Conservation (phyloP, 2,888 invertebrate genomes). For the Prenolepis imparis region DNA sequence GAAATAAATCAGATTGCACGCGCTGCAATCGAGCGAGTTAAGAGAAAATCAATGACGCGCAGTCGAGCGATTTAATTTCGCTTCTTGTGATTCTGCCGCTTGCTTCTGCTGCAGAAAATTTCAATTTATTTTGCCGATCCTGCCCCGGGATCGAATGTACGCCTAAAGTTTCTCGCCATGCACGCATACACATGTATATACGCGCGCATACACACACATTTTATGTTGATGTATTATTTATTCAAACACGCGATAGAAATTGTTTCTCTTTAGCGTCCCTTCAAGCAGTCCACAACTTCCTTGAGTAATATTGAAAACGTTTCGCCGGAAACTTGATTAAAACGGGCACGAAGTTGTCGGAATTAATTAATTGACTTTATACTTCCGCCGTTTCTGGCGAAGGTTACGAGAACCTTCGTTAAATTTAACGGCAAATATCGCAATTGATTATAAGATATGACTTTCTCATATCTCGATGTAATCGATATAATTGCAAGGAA, state of each 20-base stretch:
- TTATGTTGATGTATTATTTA: slow-evolving; percentile 27
- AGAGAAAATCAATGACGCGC: slow-evolving; percentile 13
- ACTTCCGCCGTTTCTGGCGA: slow-evolving; percentile 14
- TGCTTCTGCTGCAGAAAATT: slow-evolving; percentile 8
- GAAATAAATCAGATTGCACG: slow-evolving; percentile 15
- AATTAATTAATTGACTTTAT: slow-evolving; percentile 55
- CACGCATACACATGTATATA: not conserved
- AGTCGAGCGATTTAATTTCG: slow-evolving; percentile 31
- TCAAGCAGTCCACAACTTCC: slow-evolving; percentile 4
- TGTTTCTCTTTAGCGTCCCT: slow-evolving; percentile 37
- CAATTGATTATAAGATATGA: not conserved
- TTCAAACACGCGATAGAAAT: slow-evolving; percentile 24
- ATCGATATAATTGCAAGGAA: not conserved
- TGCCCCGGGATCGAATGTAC: slow-evolving; percentile 1
- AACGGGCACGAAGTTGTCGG: slow-evolving; percentile 22
- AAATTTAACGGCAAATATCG: slow-evolving; percentile 35
- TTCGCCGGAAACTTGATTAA: slow-evolving; percentile 40
- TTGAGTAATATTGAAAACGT: slow-evolving; percentile 41
- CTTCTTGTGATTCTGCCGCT: slow-evolving; percentile 18
- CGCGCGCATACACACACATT: not conserved
- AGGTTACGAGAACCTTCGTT: not conserved
- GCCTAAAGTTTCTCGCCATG: slow-evolving; percentile 1
- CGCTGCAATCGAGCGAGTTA: slow-evolving; percentile 24
- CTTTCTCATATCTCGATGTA: not conserved
- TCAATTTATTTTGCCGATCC: slow-evolving; percentile 19